Evolutionary conservation across 2,888 invertebrate species (phyloP), one percentile per base, ranked within the genome.

Genomic region (Brachyopa scutellaris): DNA sequence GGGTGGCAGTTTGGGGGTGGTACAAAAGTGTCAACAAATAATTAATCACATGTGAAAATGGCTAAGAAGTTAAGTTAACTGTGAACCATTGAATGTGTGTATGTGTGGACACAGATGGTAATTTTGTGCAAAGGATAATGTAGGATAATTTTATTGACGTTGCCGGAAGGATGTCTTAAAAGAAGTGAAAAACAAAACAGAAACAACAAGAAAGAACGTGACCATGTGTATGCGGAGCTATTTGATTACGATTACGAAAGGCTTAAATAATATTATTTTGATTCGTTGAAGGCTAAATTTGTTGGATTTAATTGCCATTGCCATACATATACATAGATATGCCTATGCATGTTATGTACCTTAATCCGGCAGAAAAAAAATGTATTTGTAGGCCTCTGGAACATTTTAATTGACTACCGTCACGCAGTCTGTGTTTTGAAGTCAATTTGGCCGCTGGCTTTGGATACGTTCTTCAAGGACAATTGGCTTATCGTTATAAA

Each of bases 11-110:
- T 7, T 13, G 23, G 6, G n/a, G 9, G 0, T 19, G 15, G 4
- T 40, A 9, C 6, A 53, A 31, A 49, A 51, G 62, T 73, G 73
- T 47, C 47, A 55, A 57, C 72, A 53, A 72, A 38, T 53, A 72
- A 73, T 73, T 73, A 73, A 73, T 73, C 73, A 73, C 55, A 31
- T 73, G 55, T 64, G 29, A 11, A 59, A 49, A 38, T 59, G 38
- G 21, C 55, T 26, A 23, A 55, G 42, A 67, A 42, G 53, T 55
- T 40, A 49, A 66, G 17, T 33, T 33, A 11, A 13, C 13, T 31
- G 4, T 29, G 59, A 59, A 29, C 19, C 42, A 42, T 59, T 59
- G 42, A n/a, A 19, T 42, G 42, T 59, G 5, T 38, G 17, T n/a
- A n/a, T 19, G 57, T 26, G 3, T 19, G 45, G 29, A 15, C 36